These are phyloP conservation scores for Amblyopsis rosae DNA, from an alignment of 2,113 vertebrate genomes.

Conservation along the genomic window DNA sequence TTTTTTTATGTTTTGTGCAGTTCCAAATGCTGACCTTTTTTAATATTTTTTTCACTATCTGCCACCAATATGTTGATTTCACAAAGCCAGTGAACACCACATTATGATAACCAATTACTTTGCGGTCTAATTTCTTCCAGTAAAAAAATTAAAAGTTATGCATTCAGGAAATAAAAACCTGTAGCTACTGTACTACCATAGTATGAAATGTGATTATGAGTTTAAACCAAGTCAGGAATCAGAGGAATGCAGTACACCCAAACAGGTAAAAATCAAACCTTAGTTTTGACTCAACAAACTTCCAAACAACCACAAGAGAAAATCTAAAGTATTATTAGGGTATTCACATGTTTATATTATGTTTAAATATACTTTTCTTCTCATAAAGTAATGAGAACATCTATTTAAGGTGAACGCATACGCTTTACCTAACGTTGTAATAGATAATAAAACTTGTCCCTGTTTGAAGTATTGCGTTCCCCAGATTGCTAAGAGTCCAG, in stretches of 20 bases:
- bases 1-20: constrained; percentile 70
- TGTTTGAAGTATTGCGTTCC: constrained; percentile 34
- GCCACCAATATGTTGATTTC: constrained; percentile 77
- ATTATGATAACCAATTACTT: constrained; percentile 81
- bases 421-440: neutral
- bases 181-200: constrained; percentile 83
- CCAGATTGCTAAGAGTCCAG: constrained; percentile 62
- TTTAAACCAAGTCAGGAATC: constrained; percentile 84
- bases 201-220: constrained; percentile 86
- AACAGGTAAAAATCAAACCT: constrained; percentile 10
- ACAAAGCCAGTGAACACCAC: constrained; percentile 87
- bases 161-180: constrained; percentile 73
- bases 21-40: constrained; percentile 94
- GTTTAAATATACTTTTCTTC: neutral
- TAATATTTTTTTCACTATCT: constrained; percentile 80
- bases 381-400: neutral
- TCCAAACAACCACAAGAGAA: neutral
- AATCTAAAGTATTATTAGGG: neutral
- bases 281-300: neutral
- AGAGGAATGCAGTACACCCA: constrained; percentile 57
- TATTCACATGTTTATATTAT: neutral
- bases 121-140: constrained; percentile 76
- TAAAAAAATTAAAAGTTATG: constrained; percentile 63
- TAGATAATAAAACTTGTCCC: constrained; percentile 1
- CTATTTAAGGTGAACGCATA: neutral